These are phyloP conservation scores for Leuctra nigra DNA, from an alignment of 2,888 invertebrate species.

Conservation along the genomic window DNA sequence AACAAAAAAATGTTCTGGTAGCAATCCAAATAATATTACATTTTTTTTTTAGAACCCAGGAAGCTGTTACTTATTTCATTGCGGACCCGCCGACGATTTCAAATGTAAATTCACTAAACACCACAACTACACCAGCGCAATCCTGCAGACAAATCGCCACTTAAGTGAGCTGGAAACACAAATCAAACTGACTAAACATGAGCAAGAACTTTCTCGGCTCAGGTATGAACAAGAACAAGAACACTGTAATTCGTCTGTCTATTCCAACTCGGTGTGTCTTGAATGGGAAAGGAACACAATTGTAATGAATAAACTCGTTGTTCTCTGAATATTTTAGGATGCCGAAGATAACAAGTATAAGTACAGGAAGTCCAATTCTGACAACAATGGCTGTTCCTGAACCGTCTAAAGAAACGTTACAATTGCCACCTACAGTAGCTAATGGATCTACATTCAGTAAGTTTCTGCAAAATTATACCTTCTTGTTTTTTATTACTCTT, in stretches of 20 bases:
- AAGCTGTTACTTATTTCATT: slow-evolving; percentile 86
- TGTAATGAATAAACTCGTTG: background rate
- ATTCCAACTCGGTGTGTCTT: too few species aligned
- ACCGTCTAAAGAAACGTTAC: background rate
- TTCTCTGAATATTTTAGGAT: slow-evolving; percentile 15
- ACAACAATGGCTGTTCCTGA: slow-evolving; percentile 19
- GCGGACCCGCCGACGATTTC: slow-evolving; percentile 84
- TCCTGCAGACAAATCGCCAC: slow-evolving; percentile 59
- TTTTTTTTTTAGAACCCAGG: slow-evolving; percentile 59
- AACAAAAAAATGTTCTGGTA: too few species aligned
- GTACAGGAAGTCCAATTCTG: slow-evolving; percentile 10
- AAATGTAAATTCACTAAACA: slow-evolving; percentile 89
- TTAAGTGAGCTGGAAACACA: slow-evolving; percentile 62
- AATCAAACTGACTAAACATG: slow-evolving; percentile 64
- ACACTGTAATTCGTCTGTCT: too few species aligned
- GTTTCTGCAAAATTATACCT: background rate
- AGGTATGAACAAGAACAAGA: slow-evolving; percentile 42
- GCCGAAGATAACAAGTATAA: slow-evolving; percentile 11
- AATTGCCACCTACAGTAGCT: background rate
- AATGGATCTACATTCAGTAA: background rate
- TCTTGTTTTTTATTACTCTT: too few species aligned
- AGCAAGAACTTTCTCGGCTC: slow-evolving; percentile 62
- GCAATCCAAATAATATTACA: background rate
- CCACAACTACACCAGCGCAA: slow-evolving; percentile 81
- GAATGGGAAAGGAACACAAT: background rate